These are phyloP conservation scores for Hylaeus anthracinus DNA, from an alignment of 1,140 invertebrate species.

Conservation along the genomic window DNA sequence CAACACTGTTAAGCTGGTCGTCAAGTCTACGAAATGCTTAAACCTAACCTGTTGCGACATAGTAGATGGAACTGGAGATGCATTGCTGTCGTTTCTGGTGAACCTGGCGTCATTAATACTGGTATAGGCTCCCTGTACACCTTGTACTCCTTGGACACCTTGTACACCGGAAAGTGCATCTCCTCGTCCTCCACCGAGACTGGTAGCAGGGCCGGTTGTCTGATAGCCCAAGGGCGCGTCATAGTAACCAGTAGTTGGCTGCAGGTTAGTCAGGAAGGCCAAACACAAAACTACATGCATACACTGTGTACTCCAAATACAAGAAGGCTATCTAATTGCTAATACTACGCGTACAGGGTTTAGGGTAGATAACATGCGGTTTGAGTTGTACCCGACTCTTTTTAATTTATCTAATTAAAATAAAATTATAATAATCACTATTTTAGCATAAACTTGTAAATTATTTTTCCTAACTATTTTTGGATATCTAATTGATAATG, in stretches of 20 bases:
- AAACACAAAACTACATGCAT: constrained; percentile 82
- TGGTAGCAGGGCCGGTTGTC: constrained; percentile 79
- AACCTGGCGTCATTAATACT: constrained; percentile 88
- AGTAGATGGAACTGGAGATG: constrained; percentile 89
- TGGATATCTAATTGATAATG: constrained; percentile 1
- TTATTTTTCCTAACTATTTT: neutral
- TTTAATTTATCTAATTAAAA: constrained; percentile 1
- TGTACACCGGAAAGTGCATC: constrained; percentile 85
- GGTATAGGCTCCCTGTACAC: constrained; percentile 85
- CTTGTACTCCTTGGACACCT: constrained; percentile 78
- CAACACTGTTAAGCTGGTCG: neutral
- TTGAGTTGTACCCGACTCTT: constrained; percentile 36
- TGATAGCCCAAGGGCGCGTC: constrained; percentile 79
- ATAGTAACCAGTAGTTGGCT: constrained; percentile 81
- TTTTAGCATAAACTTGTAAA: neutral
- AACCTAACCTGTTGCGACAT: constrained; percentile 85
- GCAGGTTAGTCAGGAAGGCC: constrained; percentile 79
- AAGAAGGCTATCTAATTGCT: constrained; percentile 66
- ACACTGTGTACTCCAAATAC: constrained; percentile 81
- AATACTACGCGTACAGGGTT: constrained; percentile 58
- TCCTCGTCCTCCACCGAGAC: constrained; percentile 83
- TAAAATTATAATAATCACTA: constrained; percentile 10
- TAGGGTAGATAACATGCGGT: constrained; percentile 45
- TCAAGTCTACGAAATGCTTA: neutral
- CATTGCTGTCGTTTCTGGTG: constrained; percentile 90